phyloP scores from a whole-genome alignment of 2,797 vertebrate genomes.

The Stomatorhinus walkeri region DNA sequence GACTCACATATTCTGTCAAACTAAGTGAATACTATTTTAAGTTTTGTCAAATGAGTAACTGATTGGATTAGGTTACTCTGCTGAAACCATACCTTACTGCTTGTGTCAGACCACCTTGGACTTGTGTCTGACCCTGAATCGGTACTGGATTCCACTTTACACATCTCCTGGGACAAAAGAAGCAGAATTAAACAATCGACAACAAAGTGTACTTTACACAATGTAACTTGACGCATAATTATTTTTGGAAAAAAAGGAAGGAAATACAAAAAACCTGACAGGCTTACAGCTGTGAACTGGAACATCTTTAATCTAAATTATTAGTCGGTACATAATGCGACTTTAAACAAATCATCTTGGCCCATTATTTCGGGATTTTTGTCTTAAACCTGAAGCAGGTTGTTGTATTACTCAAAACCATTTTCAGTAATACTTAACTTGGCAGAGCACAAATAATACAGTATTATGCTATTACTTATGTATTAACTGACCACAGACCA shows the following conservation, averaged over 20 bases:
- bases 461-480: not conserved
- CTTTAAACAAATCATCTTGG: not conserved
- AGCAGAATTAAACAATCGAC: not conserved
- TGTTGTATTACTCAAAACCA: not conserved
- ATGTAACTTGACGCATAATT: not conserved
- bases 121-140: conserved; percentile 70
- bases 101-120: conserved; percentile 61
- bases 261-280: not conserved
- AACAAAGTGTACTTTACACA: not conserved
- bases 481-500: not conserved
- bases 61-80: not conserved
- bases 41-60: not conserved
- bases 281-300: not conserved
- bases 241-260: not conserved
- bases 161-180: conserved; percentile 61
- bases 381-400: not conserved
- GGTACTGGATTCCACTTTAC: conserved; percentile 69
- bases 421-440: not conserved
- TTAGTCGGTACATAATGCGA: not conserved
- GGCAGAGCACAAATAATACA: not conserved
- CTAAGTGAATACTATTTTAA: not conserved
- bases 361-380: not conserved
- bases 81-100: conserved; percentile 52
- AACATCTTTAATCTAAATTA: not conserved
- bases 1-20: not conserved